Conservation (phyloP, 2,888 invertebrate species). For the Camponotus fellah region DNA sequence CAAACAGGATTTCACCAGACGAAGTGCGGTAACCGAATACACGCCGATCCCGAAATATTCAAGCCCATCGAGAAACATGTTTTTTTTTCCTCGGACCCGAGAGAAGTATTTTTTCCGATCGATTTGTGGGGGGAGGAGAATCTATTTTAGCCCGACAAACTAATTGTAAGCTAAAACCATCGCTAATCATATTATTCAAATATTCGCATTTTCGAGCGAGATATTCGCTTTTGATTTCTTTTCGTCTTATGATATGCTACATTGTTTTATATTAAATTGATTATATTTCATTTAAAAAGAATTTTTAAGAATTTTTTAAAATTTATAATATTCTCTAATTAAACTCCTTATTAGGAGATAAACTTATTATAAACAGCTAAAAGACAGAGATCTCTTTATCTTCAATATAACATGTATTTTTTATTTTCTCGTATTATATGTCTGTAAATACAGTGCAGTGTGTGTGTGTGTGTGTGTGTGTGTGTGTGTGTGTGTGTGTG, state of each 20-base stretch:
- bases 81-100: conserved; percentile 65
- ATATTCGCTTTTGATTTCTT: background rate
- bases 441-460: too few relatives aligned
- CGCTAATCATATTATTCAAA: conserved; percentile 26
- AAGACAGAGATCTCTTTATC: background rate
- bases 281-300: background rate
- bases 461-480: too few relatives aligned
- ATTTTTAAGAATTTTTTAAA: background rate
- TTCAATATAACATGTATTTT: too few relatives aligned
- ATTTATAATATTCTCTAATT: background rate
- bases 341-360: background rate
- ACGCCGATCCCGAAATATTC: conserved; percentile 66
- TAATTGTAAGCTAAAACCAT: background rate
- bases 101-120: conserved; percentile 63
- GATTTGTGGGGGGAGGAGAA: conserved; percentile 59
- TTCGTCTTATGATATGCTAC: background rate
- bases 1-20: conserved; percentile 78
- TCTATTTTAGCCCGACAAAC: conserved; percentile 6
- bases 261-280: background rate
- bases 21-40: conserved; percentile 78
- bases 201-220: background rate
- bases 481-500: too few relatives aligned
- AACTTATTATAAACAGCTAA: background rate
- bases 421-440: too few relatives aligned
- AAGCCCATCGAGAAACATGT: conserved; percentile 42